Conservation (phyloP, 2,113 vertebrate species). For the Myrmophylax atrothorax region DNA sequence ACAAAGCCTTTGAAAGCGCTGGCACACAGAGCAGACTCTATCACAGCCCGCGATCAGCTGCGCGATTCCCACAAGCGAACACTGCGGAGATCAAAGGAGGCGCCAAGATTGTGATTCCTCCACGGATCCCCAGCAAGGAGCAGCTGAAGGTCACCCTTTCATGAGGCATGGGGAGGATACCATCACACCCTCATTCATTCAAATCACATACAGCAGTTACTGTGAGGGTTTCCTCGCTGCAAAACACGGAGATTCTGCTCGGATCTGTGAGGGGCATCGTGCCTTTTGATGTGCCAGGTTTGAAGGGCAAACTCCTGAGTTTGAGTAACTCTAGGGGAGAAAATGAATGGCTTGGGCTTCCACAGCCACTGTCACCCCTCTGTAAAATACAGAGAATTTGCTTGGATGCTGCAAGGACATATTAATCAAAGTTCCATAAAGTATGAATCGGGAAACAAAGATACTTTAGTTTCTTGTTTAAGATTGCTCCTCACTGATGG, state of each 20-base stretch:
- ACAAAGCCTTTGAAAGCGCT: background rate
- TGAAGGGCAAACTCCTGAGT: background rate
- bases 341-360: slow-evolving; percentile 20
- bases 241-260: background rate
- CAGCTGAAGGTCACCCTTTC: background rate
- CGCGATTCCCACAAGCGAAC: background rate
- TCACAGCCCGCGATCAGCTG: background rate
- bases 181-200: background rate
- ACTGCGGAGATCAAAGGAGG: background rate
- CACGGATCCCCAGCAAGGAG: background rate
- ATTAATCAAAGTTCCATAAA: background rate
- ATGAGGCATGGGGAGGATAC: background rate
- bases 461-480: background rate
- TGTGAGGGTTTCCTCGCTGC: background rate
- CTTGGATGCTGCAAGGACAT: background rate
- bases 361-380: background rate
- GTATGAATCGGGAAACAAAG: background rate
- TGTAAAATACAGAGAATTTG: background rate
- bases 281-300: background rate
- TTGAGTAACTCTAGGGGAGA: background rate
- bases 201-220: background rate
- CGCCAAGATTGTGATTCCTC: background rate
- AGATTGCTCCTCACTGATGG: background rate
- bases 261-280: background rate
- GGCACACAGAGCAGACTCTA: slow-evolving; percentile 14